phyloP scores from a whole-genome alignment of 2,113 vertebrate genomes.

The Pteronura brasiliensis region DNA sequence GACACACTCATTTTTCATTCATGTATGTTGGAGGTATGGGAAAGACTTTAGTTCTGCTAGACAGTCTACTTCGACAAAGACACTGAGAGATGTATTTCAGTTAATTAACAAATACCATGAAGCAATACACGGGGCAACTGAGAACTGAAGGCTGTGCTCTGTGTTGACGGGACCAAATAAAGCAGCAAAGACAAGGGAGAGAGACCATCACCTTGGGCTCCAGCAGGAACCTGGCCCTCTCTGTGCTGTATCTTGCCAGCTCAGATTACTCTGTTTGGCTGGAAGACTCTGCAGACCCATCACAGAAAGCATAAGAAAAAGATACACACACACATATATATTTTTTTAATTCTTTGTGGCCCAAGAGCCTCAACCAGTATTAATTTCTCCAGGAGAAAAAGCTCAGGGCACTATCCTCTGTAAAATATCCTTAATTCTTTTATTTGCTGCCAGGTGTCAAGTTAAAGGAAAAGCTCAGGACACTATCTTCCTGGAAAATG shows the following conservation, averaged over 20 bases:
- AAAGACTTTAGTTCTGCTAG: neutral
- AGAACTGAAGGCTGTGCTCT: neutral
- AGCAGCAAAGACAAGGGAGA: neutral
- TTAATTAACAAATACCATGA: neutral
- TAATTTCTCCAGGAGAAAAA: neutral
- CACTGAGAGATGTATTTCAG: neutral
- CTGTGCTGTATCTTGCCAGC: neutral
- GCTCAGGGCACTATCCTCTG: neutral
- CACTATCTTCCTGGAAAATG: neutral
- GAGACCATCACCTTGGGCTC: neutral
- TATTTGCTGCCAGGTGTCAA: neutral
- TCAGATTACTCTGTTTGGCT: neutral
- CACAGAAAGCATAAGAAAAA: neutral
- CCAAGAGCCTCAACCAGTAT: neutral
- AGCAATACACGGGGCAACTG: neutral
- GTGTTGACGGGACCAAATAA: neutral
- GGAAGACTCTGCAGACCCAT: neutral
- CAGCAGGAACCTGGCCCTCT: neutral
- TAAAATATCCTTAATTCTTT: neutral
- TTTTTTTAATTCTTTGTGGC: neutral
- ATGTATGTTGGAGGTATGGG: neutral
- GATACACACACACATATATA: neutral
- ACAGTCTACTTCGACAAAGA: neutral
- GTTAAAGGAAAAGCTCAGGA: neutral
- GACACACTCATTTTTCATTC: neutral